Percentiles rank a stretch among this genome's conserved stretches.
Conservation (phyloP, 2,113 vertebrate genomes). For the Rousettus leschenaultii region DNA sequence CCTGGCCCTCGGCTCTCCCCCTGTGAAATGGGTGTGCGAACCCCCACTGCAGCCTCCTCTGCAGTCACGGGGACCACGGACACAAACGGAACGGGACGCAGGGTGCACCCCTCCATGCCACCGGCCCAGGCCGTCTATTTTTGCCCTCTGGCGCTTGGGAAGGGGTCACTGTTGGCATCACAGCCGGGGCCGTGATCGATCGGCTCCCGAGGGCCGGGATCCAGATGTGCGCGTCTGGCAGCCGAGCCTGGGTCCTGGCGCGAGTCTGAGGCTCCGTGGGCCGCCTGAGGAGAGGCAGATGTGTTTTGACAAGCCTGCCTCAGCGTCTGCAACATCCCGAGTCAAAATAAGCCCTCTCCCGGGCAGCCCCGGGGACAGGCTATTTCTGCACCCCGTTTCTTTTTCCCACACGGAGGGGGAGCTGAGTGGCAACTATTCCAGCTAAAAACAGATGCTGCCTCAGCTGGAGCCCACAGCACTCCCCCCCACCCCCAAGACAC, state of each 20-base stretch:
- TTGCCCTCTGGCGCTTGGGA: neutral
- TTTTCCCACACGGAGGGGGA: constrained; percentile 25
- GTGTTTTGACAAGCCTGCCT: constrained; percentile 72
- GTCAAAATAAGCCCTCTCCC: constrained; percentile 75
- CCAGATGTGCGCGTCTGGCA: constrained; percentile 64
- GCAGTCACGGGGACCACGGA: neutral
- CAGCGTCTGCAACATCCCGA: constrained; percentile 58
- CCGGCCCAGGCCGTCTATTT: neutral
- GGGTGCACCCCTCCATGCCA: neutral
- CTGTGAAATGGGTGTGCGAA: neutral
- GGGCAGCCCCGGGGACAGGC: constrained; percentile 70
- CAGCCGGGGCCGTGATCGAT: neutral
- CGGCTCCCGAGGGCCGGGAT: neutral
- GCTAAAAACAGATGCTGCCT: constrained; percentile 71
- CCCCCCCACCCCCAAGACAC: neutral
- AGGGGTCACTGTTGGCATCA: neutral
- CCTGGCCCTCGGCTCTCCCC: neutral
- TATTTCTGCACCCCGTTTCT: constrained; percentile 58
- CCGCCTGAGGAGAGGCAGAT: constrained; percentile 58
- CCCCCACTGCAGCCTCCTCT: neutral
- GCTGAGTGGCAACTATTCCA: neutral
- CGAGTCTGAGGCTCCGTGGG: constrained; percentile 31
- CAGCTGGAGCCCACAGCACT: constrained; percentile 39
- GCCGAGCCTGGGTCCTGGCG: neutral
- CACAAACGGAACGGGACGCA: neutral